Evolutionary conservation across 2,888 invertebrate species (phyloP).

Genomic region (Cheilosia grossa): DNA sequence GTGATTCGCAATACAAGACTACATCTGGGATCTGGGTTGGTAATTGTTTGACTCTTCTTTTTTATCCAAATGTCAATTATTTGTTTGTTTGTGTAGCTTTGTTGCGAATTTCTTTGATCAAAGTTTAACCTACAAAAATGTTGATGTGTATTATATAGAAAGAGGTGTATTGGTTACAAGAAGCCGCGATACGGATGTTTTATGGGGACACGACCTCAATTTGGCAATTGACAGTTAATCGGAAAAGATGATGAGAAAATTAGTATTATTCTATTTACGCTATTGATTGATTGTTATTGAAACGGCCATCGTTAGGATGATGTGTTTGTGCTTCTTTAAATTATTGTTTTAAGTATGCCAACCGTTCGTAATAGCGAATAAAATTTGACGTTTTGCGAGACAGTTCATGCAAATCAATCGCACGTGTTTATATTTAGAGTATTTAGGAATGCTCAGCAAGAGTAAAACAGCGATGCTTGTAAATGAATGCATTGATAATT

Average conservation of each 20-base stretch:
- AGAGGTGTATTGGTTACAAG: neutral
- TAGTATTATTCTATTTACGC: neutral
- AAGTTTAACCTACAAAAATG: constrained; percentile 46
- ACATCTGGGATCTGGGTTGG: neutral
- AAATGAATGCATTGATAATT: too few relatives aligned
- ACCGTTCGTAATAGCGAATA: too few relatives aligned
- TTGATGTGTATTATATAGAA: constrained; percentile 18
- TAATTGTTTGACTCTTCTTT: constrained; percentile 18
- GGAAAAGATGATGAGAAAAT: neutral
- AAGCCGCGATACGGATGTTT: constrained; percentile 5
- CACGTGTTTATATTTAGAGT: too few relatives aligned
- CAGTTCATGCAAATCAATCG: too few relatives aligned
- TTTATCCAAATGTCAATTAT: constrained; percentile 22
- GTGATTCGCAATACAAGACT: neutral
- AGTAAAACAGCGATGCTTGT: too few relatives aligned
- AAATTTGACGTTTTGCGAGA: too few relatives aligned
- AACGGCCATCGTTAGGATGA: neutral
- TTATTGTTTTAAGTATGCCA: too few relatives aligned
- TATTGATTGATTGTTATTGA: neutral
- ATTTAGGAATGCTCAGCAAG: too few relatives aligned
- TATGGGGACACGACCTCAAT: constrained; percentile 29
- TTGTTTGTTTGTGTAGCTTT: constrained; percentile 8
- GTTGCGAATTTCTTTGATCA: constrained; percentile 21
- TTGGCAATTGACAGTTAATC: constrained; percentile 15
- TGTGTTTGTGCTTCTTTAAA: too few relatives aligned